These are phyloP conservation scores for Megalops cyprinoides DNA, from an alignment of 2,797 vertebrate genomes.

Conservation along the genomic window DNA sequence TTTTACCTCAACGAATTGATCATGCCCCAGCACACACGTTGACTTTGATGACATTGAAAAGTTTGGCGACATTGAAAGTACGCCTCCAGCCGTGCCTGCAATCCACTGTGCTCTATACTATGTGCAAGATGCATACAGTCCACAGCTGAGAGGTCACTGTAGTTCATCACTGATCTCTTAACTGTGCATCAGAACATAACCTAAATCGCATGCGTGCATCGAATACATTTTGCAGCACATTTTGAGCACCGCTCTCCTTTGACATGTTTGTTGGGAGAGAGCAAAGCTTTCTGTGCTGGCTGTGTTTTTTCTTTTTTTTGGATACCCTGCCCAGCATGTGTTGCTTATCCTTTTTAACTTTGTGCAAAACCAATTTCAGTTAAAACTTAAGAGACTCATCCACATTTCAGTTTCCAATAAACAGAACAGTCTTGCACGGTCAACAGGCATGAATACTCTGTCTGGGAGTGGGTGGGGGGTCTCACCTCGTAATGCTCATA, in stretches of 20 bases:
- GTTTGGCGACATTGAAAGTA: neutral
- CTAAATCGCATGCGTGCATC: neutral
- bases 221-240: neutral
- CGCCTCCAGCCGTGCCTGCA: neutral
- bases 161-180: neutral
- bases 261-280: no score
- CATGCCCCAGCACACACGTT: neutral
- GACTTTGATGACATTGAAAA: no score
- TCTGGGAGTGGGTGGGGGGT: neutral
- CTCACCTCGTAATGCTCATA: slow-evolving; percentile 97
- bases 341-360: no score
- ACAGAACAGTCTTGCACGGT: no score
- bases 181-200: neutral
- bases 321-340: no score
- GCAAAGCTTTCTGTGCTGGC: no score
- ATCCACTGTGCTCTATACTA: neutral
- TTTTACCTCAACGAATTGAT: neutral
- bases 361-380: no score
- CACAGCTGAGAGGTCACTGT: neutral
- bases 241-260: neutral
- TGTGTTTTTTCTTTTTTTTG: no score
- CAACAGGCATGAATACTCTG: no score
- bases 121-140: neutral
- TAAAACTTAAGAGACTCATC: no score
- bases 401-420: no score